Conservation (phyloP, 2,113 vertebrate species). For the Naja naja region DNA sequence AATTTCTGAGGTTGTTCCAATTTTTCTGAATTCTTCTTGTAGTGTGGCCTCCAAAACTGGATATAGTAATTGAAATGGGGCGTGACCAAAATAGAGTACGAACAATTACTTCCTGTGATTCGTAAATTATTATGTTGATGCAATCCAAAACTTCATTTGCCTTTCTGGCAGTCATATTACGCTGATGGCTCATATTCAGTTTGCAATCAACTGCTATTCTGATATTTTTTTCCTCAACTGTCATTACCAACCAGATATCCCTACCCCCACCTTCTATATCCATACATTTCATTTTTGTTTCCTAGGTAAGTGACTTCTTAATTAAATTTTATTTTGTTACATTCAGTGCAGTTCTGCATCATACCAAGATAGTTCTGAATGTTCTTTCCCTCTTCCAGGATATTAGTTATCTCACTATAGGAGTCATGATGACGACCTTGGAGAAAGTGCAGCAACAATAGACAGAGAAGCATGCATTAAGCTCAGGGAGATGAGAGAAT, state of each 20-base stretch:
- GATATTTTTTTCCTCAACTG: background rate
- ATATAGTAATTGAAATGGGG: background rate
- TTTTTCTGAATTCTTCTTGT: background rate
- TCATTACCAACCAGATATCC: background rate
- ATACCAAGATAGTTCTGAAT: background rate
- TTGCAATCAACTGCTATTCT: background rate
- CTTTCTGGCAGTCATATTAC: background rate
- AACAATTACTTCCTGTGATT: background rate
- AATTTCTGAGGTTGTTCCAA: background rate
- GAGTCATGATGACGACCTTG: background rate
- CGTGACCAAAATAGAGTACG: background rate
- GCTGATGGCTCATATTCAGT: background rate
- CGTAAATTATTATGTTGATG: background rate
- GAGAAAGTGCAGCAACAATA: background rate
- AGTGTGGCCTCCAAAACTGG: background rate
- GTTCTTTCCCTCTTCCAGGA: background rate
- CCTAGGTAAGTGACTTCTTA: background rate
- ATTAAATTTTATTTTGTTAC: background rate
- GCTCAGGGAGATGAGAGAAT: background rate
- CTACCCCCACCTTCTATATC: background rate
- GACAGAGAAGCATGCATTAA: background rate
- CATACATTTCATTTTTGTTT: background rate
- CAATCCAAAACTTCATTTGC: background rate
- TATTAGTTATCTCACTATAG: background rate
- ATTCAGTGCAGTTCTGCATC: background rate